Conservation (phyloP, 1,140 invertebrate genomes). For the Propsilocerus akamusi region DNA sequence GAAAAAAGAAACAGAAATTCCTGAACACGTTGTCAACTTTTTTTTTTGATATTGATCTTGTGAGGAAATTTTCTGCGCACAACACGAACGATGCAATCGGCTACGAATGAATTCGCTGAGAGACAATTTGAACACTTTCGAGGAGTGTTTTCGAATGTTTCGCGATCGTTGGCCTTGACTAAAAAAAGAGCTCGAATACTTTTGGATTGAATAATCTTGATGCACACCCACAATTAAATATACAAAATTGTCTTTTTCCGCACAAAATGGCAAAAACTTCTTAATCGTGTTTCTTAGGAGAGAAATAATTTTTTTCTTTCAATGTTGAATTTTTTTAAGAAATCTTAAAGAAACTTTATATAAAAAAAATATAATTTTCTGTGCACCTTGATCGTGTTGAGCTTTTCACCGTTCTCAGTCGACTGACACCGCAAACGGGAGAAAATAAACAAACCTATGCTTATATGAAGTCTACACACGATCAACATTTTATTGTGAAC, state of each 20-base stretch:
- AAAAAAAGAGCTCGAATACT: neutral
- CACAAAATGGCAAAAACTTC: neutral
- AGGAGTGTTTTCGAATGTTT: neutral
- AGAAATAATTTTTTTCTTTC: neutral
- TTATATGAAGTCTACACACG: neutral
- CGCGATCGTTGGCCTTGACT: neutral
- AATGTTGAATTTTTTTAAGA: neutral
- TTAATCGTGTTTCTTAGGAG: neutral
- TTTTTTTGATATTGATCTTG: too few species aligned
- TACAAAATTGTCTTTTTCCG: neutral
- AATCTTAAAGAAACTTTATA: neutral
- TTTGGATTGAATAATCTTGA: neutral
- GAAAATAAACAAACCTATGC: constrained; percentile 4
- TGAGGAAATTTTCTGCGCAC: too few species aligned
- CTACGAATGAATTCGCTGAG: too few species aligned
- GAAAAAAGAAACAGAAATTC: neutral
- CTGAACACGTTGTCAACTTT: constrained; percentile 1
- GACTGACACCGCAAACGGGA: neutral
- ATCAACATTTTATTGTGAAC: too few species aligned
- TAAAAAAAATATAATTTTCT: neutral
- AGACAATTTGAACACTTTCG: neutral
- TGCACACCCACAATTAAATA: too few species aligned
- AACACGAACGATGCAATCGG: too few species aligned
- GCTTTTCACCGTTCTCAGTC: neutral
- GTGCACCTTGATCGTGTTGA: neutral